Base-by-base conservation (phyloP, 2,888 invertebrate genomes). In the Tupiocoris notatus region DNA sequence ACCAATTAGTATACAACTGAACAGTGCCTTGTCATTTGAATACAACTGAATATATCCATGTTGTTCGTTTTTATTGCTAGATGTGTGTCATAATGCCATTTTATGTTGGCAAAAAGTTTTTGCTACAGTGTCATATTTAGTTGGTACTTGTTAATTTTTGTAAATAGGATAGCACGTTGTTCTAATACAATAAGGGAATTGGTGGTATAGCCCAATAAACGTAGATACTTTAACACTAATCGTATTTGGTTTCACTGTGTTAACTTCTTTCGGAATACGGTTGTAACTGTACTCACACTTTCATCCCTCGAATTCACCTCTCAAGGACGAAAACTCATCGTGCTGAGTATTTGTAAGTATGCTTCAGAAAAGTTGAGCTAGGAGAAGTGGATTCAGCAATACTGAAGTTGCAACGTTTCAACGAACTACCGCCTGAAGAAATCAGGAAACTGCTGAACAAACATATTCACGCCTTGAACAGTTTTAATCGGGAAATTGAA, bases 201-300 rank as follows among this genome's bases (percentile, higher is more conserved):
- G 39, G 39, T 39, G 39, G 12, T 39, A 39, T 39, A 39, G 39
- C 39, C 39, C 39, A 39, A 3, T 12, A 3, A 12, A 39, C 3
- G 39, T 39, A 39, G 39, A 3, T 39, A 39, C n/a, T n/a, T n/a
- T n/a, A n/a, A n/a, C n/a, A n/a, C n/a, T n/a, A n/a, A n/a, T n/a
- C 54, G 54, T 7, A 54, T 54, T 59, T 67, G 67, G 67, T 67
- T 22, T 21, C 67, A 67, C 67, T n/a, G 9, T 63, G 63, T 63
- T 63, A 63, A n/a, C n/a, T n/a, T n/a, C n/a, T n/a, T n/a, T n/a
- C n/a, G 39, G 39, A 7, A 7, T 39, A 39, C 39, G 39, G 39
- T 39, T 39, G 39, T 39, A 39, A 39, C 39, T 39, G 39, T 39
- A 39, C 39, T 39, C 39, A 39, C 39, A 39, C 3, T 39, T 39